phyloP scores from a whole-genome alignment of 2,888 invertebrate species.

The Drosophila falleni region DNA sequence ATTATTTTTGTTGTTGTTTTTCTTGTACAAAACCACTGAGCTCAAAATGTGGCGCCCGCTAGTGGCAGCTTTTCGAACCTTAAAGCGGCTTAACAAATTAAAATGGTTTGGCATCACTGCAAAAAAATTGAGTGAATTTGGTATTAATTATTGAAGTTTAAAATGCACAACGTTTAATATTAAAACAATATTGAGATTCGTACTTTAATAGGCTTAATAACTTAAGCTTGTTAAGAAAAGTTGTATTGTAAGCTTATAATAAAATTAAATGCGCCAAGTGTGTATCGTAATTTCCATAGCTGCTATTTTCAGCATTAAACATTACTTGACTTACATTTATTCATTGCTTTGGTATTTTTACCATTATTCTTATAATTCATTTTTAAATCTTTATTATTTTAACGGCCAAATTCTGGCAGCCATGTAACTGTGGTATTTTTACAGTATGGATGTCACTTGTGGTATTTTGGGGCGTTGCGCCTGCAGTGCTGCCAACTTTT shows the following conservation, averaged over 20 bases:
- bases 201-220: background rate
- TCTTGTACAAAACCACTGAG: constrained; percentile 19
- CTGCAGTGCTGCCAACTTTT: no score
- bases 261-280: background rate
- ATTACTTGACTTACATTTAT: no score
- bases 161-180: background rate
- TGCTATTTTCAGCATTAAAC: no score
- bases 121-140: background rate
- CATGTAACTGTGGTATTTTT: no score
- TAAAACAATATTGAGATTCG: background rate
- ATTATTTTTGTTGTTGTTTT: constrained; percentile 10
- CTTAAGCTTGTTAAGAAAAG: background rate
- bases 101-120: constrained; percentile 38
- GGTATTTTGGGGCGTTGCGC: constrained; percentile 54
- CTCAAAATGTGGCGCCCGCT: constrained; percentile 21
- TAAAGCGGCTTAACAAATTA: background rate
- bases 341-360: no score
- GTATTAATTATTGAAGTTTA: background rate
- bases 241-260: background rate
- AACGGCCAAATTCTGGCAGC: no score
- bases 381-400: no score
- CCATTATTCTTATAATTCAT: no score
- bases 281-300: constrained; percentile 21
- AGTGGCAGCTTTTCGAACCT: constrained; percentile 14
- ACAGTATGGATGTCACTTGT: constrained; percentile 5